A percentile compares a stretch with the other conserved stretches of the same genome.
Evolutionary conservation across 2,113 vertebrate genomes (phyloP).

Genomic region (Phrynocephalus versicolor): DNA sequence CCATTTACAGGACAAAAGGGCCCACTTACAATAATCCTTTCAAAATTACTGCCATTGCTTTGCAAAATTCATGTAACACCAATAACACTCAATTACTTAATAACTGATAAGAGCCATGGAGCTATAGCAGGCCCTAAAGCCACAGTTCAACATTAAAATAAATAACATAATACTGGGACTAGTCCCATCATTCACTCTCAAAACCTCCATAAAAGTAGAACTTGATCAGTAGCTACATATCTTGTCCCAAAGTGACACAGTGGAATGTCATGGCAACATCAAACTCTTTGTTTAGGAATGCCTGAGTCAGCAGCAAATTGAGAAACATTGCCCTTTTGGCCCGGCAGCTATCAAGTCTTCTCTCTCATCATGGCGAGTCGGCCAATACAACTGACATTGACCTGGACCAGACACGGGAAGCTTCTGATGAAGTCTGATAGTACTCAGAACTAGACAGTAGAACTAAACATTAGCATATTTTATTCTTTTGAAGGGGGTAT

Average conservation of each 20-base stretch:
- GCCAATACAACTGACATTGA: not conserved
- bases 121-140: not conserved
- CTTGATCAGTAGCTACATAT: not conserved
- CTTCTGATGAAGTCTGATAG: not conserved
- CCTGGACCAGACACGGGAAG: not conserved
- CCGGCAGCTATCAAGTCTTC: not conserved
- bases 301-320: slow-evolving; percentile 5
- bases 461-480: not conserved
- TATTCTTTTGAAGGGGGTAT: not conserved
- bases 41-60: no score
- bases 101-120: not conserved
- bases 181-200: not conserved
- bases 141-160: not conserved
- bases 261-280: not conserved
- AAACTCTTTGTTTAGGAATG: slow-evolving; percentile 18
- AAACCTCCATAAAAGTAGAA: not conserved
- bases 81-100: not conserved
- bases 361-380: not conserved
- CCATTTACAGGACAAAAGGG: not conserved
- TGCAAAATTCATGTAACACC: not conserved
- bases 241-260: not conserved
- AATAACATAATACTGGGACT: not conserved
- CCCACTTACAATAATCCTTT: no score
- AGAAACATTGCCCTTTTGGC: not conserved
- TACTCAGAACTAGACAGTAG: not conserved